Evolutionary conservation across 2,113 vertebrate species (phyloP).

Genomic region (Aepyceros melampus): DNA sequence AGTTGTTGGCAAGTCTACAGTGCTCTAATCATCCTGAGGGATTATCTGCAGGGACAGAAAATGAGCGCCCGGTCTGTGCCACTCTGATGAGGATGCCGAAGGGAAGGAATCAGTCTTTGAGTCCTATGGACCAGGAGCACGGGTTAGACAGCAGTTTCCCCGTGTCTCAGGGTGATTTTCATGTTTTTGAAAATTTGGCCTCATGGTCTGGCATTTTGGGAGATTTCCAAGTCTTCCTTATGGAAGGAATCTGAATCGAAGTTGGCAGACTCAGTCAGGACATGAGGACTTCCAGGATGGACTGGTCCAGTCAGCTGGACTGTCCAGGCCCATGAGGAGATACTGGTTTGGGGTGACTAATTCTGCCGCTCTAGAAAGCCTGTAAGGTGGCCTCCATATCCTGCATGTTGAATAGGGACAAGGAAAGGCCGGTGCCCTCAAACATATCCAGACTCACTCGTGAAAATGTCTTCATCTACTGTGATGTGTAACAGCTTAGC

Average conservation of each 20-base stretch:
- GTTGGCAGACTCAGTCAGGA: background rate
- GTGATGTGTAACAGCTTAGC: too few relatives aligned
- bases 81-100: background rate
- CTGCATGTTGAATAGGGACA: background rate
- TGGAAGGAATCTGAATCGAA: background rate
- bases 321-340: background rate
- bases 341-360: background rate
- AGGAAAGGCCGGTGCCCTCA: background rate
- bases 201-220: background rate
- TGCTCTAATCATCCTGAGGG: background rate
- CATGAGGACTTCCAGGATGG: background rate
- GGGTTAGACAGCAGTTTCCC: background rate
- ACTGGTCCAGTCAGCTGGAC: background rate
- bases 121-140: background rate
- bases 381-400: background rate
- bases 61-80: accelerated
- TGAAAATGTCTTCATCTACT: background rate
- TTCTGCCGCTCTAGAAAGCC: background rate
- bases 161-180: background rate
- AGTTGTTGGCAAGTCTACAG: background rate
- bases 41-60: background rate
- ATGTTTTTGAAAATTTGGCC: background rate
- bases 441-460: background rate
- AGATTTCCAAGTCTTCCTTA: background rate
- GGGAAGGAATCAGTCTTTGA: background rate